Conservation (phyloP, 2,113 vertebrate genomes). For the Campylomormyrus numenius region DNA sequence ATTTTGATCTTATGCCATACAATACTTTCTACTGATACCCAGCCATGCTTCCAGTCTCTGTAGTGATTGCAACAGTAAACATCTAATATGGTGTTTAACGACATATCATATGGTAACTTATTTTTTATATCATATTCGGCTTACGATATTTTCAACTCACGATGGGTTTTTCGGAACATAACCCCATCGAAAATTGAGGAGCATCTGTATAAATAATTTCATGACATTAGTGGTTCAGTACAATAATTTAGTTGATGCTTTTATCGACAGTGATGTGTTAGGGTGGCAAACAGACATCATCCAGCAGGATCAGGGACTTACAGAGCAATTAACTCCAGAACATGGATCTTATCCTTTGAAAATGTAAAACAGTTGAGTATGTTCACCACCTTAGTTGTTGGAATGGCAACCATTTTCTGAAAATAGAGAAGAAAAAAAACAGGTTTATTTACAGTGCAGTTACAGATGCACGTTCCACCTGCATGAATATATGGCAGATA, state of each 20-base stretch:
- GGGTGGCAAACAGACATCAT: background rate
- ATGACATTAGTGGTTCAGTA: background rate
- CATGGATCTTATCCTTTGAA: slow-evolving; percentile 87
- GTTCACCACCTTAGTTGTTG: slow-evolving; percentile 88
- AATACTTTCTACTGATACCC: background rate
- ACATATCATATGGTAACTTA: background rate
- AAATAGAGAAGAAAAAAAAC: slow-evolving; percentile 33
- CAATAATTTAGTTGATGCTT: background rate
- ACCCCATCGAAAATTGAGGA: background rate
- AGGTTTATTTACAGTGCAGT: background rate
- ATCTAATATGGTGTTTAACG: background rate
- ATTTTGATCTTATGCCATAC: background rate
- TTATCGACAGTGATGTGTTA: background rate
- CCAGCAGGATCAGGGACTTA: slow-evolving; percentile 62
- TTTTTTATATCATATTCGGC: background rate
- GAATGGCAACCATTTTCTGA: slow-evolving; percentile 98
- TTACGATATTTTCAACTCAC: background rate
- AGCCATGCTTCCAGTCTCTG: background rate
- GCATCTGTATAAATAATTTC: background rate
- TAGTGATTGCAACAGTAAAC: background rate
- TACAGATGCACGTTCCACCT: background rate
- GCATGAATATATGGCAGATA: background rate
- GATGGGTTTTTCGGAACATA: background rate
- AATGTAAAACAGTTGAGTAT: slow-evolving; percentile 97
- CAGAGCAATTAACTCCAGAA: slow-evolving; percentile 89